Percentiles rank a stretch among this genome's conserved stretches.
These are phyloP conservation scores for Sebastes paucispinis DNA, from an alignment of 2,797 vertebrate genomes.

Conservation along the genomic window DNA sequence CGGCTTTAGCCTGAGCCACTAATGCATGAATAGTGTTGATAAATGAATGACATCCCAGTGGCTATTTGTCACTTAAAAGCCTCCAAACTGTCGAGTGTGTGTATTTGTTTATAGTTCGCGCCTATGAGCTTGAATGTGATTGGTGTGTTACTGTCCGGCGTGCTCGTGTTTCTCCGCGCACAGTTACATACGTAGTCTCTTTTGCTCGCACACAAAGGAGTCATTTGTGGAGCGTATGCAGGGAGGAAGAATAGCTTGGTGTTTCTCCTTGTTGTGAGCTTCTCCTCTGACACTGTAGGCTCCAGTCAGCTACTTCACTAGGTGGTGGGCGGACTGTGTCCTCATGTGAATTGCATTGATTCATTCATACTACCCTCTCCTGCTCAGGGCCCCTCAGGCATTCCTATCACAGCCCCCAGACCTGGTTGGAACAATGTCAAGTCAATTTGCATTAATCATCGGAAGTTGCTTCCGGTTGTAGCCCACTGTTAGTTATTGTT, in stretches of 20 bases:
- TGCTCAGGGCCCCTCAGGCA: slow-evolving; percentile 63
- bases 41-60: slow-evolving; percentile 27
- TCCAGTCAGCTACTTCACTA: slow-evolving; percentile 58
- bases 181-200: slow-evolving; percentile 36
- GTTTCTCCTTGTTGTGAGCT: slow-evolving; percentile 60
- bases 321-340: slow-evolving; percentile 72
- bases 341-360: slow-evolving; percentile 69
- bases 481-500: slow-evolving; percentile 30
- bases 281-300: slow-evolving; percentile 59
- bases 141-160: slow-evolving; percentile 24
- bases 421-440: slow-evolving; percentile 63
- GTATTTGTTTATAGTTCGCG: slow-evolving; percentile 36
- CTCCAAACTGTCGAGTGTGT: slow-evolving; percentile 3
- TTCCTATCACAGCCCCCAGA: slow-evolving; percentile 68
- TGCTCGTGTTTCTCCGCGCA: slow-evolving; percentile 4
- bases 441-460: slow-evolving; percentile 45
- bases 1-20: background rate
- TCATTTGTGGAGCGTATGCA: slow-evolving; percentile 48
- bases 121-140: background rate
- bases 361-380: slow-evolving; percentile 70
- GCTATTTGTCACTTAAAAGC: slow-evolving; percentile 28
- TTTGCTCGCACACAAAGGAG: slow-evolving; percentile 61
- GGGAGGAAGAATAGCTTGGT: slow-evolving; percentile 65
- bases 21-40: slow-evolving; percentile 29
- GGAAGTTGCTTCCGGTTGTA: slow-evolving; percentile 51